Evolutionary conservation across 2,113 vertebrate species (phyloP).

Genomic region (Aramus guarauna): DNA sequence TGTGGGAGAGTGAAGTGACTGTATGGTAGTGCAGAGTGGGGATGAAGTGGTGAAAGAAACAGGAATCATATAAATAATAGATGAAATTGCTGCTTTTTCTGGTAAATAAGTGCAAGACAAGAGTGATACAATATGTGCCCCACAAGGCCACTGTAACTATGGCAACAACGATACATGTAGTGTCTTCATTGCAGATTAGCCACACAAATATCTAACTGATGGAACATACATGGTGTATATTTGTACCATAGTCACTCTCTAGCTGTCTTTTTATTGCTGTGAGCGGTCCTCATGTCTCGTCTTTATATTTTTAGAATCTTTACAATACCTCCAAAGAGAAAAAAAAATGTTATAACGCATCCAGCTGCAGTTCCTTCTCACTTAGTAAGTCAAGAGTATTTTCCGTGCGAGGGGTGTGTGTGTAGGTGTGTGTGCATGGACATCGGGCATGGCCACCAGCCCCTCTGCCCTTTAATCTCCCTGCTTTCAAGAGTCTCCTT

Average conservation of each 20-base stretch:
- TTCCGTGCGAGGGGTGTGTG: background rate
- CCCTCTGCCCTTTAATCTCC: background rate
- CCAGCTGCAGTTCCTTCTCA: background rate
- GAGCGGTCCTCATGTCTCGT: background rate
- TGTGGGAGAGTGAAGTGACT: background rate
- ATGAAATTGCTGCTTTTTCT: slow-evolving; percentile 38
- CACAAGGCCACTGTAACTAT: slow-evolving; percentile 63
- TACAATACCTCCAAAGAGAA: background rate
- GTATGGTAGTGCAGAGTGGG: background rate
- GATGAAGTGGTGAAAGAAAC: slow-evolving; percentile 11
- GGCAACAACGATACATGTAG: slow-evolving; percentile 36
- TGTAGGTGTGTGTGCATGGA: rapidly evolving
- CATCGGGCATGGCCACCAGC: rapidly evolving
- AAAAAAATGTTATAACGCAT: background rate
- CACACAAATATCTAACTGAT: background rate
- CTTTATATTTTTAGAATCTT: background rate
- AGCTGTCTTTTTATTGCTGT: background rate
- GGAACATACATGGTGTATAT: background rate
- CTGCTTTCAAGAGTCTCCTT: background rate
- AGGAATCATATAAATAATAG: slow-evolving; percentile 56
- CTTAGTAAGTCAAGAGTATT: background rate
- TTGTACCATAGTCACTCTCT: background rate
- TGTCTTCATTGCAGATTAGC: background rate
- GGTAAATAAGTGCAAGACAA: slow-evolving; percentile 52
- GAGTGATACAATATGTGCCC: slow-evolving; percentile 21